Conservation (phyloP, 2,797 vertebrate genomes). For the Salarias fasciatus region DNA sequence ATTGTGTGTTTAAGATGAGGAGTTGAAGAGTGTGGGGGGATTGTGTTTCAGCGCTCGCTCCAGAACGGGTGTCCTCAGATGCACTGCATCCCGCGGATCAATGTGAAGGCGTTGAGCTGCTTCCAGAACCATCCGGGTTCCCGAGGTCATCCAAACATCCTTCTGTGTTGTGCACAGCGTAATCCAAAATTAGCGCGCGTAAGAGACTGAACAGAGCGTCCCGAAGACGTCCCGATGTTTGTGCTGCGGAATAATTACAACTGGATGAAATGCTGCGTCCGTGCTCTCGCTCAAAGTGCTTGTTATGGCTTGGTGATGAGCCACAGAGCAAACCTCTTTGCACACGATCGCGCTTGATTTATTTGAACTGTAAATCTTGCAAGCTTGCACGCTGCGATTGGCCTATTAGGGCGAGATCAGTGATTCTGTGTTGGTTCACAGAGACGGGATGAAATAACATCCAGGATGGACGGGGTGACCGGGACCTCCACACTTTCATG, state of each 20-base stretch:
- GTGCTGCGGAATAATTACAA: conserved; percentile 20
- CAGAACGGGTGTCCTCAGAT: conserved; percentile 82
- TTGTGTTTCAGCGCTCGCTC: conserved; percentile 78
- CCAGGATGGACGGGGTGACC: conserved; percentile 59
- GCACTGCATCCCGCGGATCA: conserved; percentile 73
- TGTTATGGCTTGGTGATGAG: conserved; percentile 45
- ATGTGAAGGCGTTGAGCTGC: conserved; percentile 55
- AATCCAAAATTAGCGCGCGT: conserved; percentile 50
- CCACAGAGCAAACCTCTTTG: conserved; percentile 28
- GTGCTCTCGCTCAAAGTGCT: conserved; percentile 28
- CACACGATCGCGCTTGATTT: conserved; percentile 49
- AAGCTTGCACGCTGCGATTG: conserved; percentile 71
- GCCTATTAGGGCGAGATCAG: conserved; percentile 75
- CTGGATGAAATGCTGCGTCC: conserved; percentile 13
- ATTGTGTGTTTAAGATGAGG: conserved; percentile 80
- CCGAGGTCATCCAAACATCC: conserved; percentile 64
- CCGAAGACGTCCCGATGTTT: conserved; percentile 23
- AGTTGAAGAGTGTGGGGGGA: conserved; percentile 76
- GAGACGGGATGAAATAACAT: conserved; percentile 77
- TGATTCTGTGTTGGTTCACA: conserved; percentile 75
- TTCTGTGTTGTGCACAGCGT: conserved; percentile 32
- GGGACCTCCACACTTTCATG: conserved; percentile 48
- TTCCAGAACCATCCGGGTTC: conserved; percentile 63
- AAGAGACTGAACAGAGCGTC: conserved; percentile 31
- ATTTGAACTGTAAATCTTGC: conserved; percentile 66